Percentiles rank a stretch among this genome's conserved stretches.
These are phyloP conservation scores for Cecropterus lyciades DNA, from an alignment of 1,140 invertebrate species.

Conservation along the genomic window DNA sequence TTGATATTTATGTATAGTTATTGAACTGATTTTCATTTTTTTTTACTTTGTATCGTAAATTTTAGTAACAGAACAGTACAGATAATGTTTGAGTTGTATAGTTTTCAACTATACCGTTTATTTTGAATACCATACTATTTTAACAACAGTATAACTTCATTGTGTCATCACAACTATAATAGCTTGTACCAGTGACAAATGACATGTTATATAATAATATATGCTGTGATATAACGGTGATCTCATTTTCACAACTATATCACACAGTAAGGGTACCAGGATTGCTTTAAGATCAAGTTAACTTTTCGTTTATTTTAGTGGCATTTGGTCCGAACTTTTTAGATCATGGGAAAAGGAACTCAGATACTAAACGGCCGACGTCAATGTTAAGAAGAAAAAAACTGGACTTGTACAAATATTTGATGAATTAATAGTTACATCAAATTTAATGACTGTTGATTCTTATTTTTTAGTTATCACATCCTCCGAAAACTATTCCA, in stretches of 20 bases:
- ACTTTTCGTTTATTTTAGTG: background rate
- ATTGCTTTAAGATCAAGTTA: constrained; percentile 22
- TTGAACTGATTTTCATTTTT: background rate
- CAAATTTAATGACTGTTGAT: constrained; percentile 10
- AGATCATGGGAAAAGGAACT: background rate
- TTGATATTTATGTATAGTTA: no score
- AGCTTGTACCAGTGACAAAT: constrained; percentile 23
- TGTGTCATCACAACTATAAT: background rate
- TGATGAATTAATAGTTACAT: no score
- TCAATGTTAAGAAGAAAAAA: background rate
- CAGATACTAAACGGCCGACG: no score
- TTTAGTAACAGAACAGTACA: background rate
- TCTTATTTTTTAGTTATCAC: constrained; percentile 10
- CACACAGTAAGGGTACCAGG: constrained; percentile 36
- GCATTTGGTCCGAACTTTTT: background rate
- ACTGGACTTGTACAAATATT: constrained; percentile 13
- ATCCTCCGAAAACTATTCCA: constrained; percentile 43
- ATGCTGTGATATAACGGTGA: constrained; percentile 51
- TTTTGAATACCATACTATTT: background rate
- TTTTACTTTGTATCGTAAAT: background rate
- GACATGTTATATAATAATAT: constrained; percentile 30
- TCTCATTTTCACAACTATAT: constrained; percentile 48
- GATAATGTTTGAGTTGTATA: background rate
- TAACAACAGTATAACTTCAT: background rate
- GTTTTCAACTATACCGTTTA: no score